Evolutionary conservation across 1,140 invertebrate genomes (phyloP), one percentile per base, ranked within the genome.

Genomic region (Chironomus tepperi): DNA sequence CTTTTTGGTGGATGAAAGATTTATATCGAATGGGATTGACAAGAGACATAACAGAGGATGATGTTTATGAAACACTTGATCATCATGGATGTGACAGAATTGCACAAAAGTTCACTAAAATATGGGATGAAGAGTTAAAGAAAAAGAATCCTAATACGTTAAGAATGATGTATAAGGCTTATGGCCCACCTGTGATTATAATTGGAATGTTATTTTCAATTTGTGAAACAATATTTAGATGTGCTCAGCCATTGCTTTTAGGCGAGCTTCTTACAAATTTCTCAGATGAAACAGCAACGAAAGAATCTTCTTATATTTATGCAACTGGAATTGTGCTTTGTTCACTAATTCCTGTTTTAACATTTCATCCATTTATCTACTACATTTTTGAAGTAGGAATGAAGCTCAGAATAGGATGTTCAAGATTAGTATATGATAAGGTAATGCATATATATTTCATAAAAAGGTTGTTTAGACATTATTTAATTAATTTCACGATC

Each of bases 361-460:
- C 90, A 34, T 87, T 92, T 76, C 93, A 95, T 83, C 91, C 91
- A 0, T 93, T 91, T 81, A 89, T 94, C 81, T 88, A 93, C 79
- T 88, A 85, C 67, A 87, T 93, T 10, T 80, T 91, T 42, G 86
- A 90, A 79, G 85, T 89, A 78, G 89, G 89, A 21, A 90, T 91
- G 85, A 91, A 92, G 80, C 85, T 94, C 75, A 84, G 93, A 8
- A 84, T 95, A 1, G 91, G 89, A 0, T 89, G 90, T 76, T 93
- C 91, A 74, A 90, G 92, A 0, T 80, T 96, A 0, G 89, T 96
- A 74, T 96, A 95, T 79, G 88, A 90, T 81, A 93, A 96, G 87
- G 89, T 91, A 82, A 76, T n/a, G n/a, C n/a, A n/a, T n/a, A n/a
- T n/a, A n/a, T n/a, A n/a, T n/a, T n/a, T n/a, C n/a, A n/a, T n/a